Base-by-base conservation (phyloP, 2,888 invertebrate genomes). In the Sycophila texana region DNA sequence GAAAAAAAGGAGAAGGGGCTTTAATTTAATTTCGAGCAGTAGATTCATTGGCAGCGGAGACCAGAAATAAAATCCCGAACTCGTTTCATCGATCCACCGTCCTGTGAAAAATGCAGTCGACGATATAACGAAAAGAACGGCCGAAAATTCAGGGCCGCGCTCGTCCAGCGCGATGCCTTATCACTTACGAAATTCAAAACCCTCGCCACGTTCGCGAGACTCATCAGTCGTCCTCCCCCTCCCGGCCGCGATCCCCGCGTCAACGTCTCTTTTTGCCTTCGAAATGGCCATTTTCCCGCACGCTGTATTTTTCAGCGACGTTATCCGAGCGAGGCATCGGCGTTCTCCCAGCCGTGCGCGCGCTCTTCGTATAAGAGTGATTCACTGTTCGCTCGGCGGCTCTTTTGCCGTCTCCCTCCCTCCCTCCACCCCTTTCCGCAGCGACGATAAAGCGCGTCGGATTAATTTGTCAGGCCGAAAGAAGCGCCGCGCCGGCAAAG, bases 291-390 rank as follows among this genome's bases (percentile, higher is more conserved):
- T 70, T 74, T 74, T 74, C 78, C 63, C 26, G 51, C 20, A 12
- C 22, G 63, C 68, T 72, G 71, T 75, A 75, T 77, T 80, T 77
- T 77, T 77, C 80, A 74, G 51, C 83, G 84, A 85, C 83, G 84
- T 85, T 82, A 77, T 80, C 80, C 80, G 66, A 60, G 18, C 70
- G 66, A 66, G 77, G 80, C 77, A 80, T 80, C 80, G 74, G 58
- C 63, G 55, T 53, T 74, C 68, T 55, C 73, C 53, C 22, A 39
- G 18, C 49, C 30, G 57, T 39, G n/a, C 58, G 55, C 57, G 39
- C 39, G 26, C 70, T 1, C 30, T 51, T 49, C 55, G 55, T 5
- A 67, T 51, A 68, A 39, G 49, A 49, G 49, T 72, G 55, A 39
- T 7, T 57, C 49, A 49, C 20, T 60, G 53, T 70, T 55, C 68